These are phyloP conservation scores for Baronia brevicornis DNA, from an alignment of 2,888 invertebrate species.

Conservation along the genomic window DNA sequence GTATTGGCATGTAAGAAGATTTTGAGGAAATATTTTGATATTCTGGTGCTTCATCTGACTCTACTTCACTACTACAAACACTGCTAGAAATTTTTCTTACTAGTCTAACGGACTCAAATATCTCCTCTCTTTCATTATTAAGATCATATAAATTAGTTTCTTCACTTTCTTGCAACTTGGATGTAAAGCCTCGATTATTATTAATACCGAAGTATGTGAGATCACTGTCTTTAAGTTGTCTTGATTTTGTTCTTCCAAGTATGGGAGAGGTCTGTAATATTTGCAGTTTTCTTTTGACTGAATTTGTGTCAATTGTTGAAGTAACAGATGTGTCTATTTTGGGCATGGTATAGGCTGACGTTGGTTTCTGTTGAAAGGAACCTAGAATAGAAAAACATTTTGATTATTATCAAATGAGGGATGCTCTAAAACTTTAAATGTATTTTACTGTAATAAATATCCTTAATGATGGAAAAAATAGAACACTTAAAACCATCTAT, in stretches of 20 bases:
- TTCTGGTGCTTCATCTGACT: slow-evolving; percentile 55
- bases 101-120: slow-evolving; percentile 58
- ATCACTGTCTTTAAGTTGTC: slow-evolving; percentile 76
- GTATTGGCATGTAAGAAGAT: slow-evolving; percentile 42
- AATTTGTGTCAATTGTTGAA: slow-evolving; percentile 9
- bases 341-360: no score
- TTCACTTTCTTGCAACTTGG: slow-evolving; percentile 4
- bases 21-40: slow-evolving; percentile 56
- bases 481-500: no score
- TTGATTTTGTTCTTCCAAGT: slow-evolving; percentile 41
- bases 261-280: slow-evolving; percentile 38
- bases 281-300: slow-evolving; percentile 33
- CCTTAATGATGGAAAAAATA: no score
- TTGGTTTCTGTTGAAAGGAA: no score
- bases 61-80: slow-evolving; percentile 60
- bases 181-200: slow-evolving; percentile 23
- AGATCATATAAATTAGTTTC: slow-evolving; percentile 19
- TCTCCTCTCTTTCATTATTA: slow-evolving; percentile 39
- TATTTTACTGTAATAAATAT: no score
- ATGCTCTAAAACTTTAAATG: no score
- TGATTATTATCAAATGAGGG: no score
- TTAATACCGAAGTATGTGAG: slow-evolving; percentile 75
- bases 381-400: no score
- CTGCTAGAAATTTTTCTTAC: slow-evolving; percentile 58
- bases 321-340: no score